phyloP scores from a whole-genome alignment of 1,140 invertebrate species.

The Saccostrea glomerata region DNA sequence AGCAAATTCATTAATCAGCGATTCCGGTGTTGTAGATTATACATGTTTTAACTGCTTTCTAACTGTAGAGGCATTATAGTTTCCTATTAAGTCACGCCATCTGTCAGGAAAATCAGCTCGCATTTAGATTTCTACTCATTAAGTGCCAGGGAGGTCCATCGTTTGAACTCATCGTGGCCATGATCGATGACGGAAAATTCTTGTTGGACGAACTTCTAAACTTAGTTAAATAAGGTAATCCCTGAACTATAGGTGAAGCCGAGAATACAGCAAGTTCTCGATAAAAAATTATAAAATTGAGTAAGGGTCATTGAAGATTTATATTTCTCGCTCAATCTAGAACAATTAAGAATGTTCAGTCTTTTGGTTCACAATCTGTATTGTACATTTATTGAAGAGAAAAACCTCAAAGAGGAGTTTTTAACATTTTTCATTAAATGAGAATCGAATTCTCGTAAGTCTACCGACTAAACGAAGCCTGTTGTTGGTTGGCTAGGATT shows the following conservation, averaged over 20 bases:
- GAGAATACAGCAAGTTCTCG: neutral
- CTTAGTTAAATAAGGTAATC: neutral
- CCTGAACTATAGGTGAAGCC: neutral
- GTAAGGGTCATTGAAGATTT: too few relatives aligned
- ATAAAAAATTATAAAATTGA: too few relatives aligned
- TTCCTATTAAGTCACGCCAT: constrained; percentile 4
- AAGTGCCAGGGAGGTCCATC: neutral
- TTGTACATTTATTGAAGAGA: too few relatives aligned
- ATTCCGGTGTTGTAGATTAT: neutral
- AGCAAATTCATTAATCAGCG: neutral
- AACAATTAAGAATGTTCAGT: too few relatives aligned
- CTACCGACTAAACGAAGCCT: too few relatives aligned
- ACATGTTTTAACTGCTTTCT: neutral
- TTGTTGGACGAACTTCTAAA: neutral
- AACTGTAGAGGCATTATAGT: neutral
- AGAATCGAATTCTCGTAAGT: too few relatives aligned
- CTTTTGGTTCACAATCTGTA: too few relatives aligned
- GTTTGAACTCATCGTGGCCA: neutral
- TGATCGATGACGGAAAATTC: neutral
- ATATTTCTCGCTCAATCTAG: too few relatives aligned
- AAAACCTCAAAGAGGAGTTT: too few relatives aligned
- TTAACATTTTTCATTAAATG: too few relatives aligned
- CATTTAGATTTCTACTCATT: constrained; percentile 8
- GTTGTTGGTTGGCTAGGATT: too few relatives aligned
- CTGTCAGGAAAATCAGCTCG: constrained; percentile 17